phyloP scores from a whole-genome alignment of 2,113 vertebrate species.

The Ictidomys tridecemlineatus region DNA sequence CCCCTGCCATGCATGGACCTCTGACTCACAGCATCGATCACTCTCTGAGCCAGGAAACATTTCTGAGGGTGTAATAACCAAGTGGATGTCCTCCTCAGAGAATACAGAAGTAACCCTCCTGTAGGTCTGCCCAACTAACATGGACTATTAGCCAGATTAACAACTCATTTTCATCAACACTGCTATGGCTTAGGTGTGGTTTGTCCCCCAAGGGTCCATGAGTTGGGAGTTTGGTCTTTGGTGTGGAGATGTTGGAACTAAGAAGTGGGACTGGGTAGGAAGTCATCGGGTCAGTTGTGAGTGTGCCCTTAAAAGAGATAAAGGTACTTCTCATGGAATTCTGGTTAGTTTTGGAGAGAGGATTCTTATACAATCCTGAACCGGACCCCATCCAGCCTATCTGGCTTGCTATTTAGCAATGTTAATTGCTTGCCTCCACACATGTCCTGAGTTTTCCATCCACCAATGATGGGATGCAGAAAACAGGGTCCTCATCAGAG shows the following conservation, averaged over 20 bases:
- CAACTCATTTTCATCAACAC: background rate
- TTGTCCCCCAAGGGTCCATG: background rate
- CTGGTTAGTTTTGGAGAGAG: background rate
- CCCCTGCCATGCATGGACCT: background rate
- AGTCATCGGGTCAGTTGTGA: background rate
- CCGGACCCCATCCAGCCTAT: background rate
- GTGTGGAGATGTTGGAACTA: background rate
- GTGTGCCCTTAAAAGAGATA: background rate
- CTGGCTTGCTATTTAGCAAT: background rate
- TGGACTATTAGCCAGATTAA: background rate
- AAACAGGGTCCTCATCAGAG: background rate
- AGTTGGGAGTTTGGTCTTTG: background rate
- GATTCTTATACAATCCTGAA: background rate
- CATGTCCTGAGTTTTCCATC: background rate
- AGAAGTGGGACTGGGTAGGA: background rate
- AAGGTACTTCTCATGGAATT: background rate
- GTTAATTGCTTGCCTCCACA: background rate
- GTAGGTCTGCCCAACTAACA: background rate
- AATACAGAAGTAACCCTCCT: background rate
- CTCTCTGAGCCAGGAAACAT: background rate
- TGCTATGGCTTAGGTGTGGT: background rate
- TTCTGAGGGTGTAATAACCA: background rate
- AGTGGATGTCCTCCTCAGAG: background rate
- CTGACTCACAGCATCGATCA: background rate
- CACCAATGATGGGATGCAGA: background rate